Base-by-base conservation (phyloP, 2,113 vertebrate genomes). In the Limanda limanda region DNA sequence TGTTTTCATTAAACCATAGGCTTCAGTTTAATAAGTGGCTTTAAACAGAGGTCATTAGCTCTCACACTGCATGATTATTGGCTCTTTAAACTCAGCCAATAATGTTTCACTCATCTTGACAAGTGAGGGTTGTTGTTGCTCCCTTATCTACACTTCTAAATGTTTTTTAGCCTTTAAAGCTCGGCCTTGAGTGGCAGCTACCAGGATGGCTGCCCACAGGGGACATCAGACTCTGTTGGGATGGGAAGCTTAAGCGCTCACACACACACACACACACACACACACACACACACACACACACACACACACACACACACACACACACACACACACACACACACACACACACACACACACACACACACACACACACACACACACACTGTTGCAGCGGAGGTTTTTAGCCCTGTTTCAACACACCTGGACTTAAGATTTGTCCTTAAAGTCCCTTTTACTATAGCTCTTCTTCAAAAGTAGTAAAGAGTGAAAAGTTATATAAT, bases 101-200 rank as follows among this genome's bases (percentile, higher is more conserved):
- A 67, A 4, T 80, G 62, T 69, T 82, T 89, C 75, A 72, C 60
- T 91, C 17, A 87, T 74, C 15, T 47, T 85, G 84, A 87, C 85
- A 87, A 73, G 72, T 77, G 61, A 88, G 55, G 63, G 81, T 76
- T 74, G 78, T 82, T 78, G 68, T 85, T 61, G 74, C 57, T n/a
- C 61, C 42, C 66, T 87, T 83, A 86, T 77, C 74, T 64, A 10
- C 5, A 5, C 63, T 57, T 77, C 67, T 72, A 24, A 79, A 82
- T 70, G 69, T 85, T 78, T 65, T 65, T 61, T 5, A 79, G 71
- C 55, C 61, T 82, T 88, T 82, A 83, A 84, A 71, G 72, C 57
- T 80, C 3, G 10, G 25, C 25, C 79, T 78, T 91, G 85, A 91
- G 71, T 88, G 86, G 75, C 91, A 86, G 81, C 66, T 78, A 81